Evolutionary conservation across 2,797 vertebrate genomes (phyloP), one percentile per base, ranked within the genome.

Genomic region (Parambassis ranga): DNA sequence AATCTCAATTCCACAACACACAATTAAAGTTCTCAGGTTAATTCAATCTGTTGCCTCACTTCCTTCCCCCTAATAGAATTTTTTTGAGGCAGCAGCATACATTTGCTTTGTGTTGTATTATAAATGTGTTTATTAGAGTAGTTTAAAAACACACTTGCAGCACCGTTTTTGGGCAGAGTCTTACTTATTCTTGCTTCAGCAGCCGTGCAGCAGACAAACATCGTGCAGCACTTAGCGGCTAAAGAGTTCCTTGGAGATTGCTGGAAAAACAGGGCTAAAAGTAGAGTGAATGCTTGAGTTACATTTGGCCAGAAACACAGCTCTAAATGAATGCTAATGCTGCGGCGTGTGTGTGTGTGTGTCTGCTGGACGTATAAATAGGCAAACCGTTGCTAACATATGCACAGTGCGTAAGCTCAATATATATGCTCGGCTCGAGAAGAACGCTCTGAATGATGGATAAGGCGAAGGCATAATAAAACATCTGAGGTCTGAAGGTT

Each of bases 1-100:
- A 37, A 49, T 56, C 31, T 36, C 31, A 42, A 50, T 48, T 46
- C 19, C 39, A 35, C 3, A 64, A 50, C 46, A 32, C 13, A 5
- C 27, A 65, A 81, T 85, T 77, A 49, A 52, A 41, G 74, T 60
- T 66, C 31, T 72, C 26, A 19, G 33, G 43, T 37, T 59, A 55
- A 69, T 74, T 69, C 23, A 37, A 55, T 58, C 26, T 65, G 48
- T 66, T 55, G 43, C 46, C 53, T 55, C 36, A 7, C 10, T 41
- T 42, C 42, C 9, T 33, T 30, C 64, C 33, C 35, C 24, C 22
- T 26, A 52, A 59, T 60, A 47, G 48, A 6, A 15, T 66, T 62
- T 62, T 65, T 44, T 13, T 14, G n/a, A 62, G 37, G 53, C 26
- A 43, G 28, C 35, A 41, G 57, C 52, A 37, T 30, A 7, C 4